Evolutionary conservation across 2,113 vertebrate species (phyloP).

Genomic region (Prunella himalayana): DNA sequence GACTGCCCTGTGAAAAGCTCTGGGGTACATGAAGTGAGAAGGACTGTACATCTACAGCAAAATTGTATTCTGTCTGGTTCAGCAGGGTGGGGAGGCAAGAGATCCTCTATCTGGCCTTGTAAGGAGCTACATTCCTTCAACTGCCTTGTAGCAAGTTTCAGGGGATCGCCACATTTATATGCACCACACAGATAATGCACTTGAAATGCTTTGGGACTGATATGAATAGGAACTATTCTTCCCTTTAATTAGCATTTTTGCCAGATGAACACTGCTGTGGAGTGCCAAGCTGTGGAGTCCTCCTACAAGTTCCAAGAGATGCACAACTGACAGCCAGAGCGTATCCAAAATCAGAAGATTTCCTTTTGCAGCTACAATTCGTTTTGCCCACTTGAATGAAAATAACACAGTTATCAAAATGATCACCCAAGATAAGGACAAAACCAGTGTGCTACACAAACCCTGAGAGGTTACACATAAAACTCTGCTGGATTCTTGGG

Average conservation of each 20-base stretch:
- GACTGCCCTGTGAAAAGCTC: not conserved
- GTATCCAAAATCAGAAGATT: not conserved
- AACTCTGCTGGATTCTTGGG: conserved; percentile 47
- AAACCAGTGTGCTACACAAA: conserved; percentile 1
- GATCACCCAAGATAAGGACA: conserved; percentile 13
- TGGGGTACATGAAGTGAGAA: rapidly evolving
- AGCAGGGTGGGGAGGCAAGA: not conserved
- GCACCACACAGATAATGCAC: conserved; percentile 54
- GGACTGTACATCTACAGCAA: not conserved
- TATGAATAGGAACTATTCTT: conserved; percentile 69
- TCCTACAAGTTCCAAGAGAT: conserved; percentile 52
- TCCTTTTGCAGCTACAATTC: not conserved
- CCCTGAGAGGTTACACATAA: not conserved
- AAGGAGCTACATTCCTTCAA: conserved; percentile 30
- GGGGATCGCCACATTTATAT: conserved; percentile 41
- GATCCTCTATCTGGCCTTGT: not conserved
- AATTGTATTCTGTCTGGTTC: not conserved
- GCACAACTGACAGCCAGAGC: not conserved
- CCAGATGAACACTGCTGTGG: conserved; percentile 57
- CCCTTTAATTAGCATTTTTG: conserved; percentile 68
- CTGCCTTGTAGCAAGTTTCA: not conserved
- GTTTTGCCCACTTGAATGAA: conserved; percentile 8
- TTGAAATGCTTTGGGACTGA: conserved; percentile 49
- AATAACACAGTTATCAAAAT: conserved; percentile 26
- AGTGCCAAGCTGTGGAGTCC: conserved; percentile 48